These are phyloP conservation scores for Bimastos eiseni DNA, from an alignment of 2,888 invertebrate genomes.

Conservation along the genomic window DNA sequence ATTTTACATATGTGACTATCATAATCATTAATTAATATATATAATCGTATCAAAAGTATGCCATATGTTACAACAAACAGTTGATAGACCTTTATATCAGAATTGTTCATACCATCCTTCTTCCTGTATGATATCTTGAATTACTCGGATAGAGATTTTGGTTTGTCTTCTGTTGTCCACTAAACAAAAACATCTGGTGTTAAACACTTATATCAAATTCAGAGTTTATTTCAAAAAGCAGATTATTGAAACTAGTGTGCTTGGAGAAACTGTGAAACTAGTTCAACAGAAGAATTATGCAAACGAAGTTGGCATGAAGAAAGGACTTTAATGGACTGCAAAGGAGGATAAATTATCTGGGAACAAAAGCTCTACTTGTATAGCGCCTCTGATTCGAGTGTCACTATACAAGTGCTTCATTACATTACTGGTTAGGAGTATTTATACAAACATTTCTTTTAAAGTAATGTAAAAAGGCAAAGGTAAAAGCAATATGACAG, in stretches of 20 bases:
- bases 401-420: too few relatives aligned
- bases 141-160: slow-evolving; percentile 71
- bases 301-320: neutral
- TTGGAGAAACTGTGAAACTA: neutral
- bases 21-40: too few relatives aligned
- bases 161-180: slow-evolving; percentile 75
- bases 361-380: too few relatives aligned
- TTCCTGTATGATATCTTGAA: slow-evolving; percentile 71
- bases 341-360: neutral
- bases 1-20: neutral
- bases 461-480: neutral
- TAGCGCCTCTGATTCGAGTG: too few relatives aligned
- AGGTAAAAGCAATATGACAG: neutral
- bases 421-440: too few relatives aligned
- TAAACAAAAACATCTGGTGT: slow-evolving; percentile 44
- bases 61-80: neutral
- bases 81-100: neutral
- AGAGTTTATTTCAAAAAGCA: neutral
- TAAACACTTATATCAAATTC: neutral
- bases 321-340: neutral
- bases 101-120: slow-evolving; percentile 70
- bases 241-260: neutral
- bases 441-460: too few relatives aligned
- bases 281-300: neutral
- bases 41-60: neutral